These are phyloP conservation scores for Corvus moneduloides DNA, from an alignment of 2,113 vertebrate species.

Conservation along the genomic window DNA sequence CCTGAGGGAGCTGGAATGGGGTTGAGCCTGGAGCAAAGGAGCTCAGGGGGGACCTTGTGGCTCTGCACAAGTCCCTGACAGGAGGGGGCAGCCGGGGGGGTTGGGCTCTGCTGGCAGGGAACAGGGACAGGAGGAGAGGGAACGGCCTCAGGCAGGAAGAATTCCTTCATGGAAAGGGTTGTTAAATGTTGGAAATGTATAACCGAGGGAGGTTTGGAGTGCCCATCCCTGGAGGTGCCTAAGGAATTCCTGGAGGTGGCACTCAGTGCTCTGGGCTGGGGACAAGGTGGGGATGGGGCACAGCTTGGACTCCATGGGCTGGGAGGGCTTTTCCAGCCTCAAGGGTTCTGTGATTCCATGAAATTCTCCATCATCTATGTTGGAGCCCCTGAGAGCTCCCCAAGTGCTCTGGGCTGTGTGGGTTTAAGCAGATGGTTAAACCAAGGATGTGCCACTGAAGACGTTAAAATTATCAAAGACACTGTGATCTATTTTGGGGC, in stretches of 20 bases:
- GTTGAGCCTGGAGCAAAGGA: neutral
- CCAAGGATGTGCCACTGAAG: neutral
- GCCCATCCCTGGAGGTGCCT: neutral
- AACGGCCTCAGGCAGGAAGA: neutral
- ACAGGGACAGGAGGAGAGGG: neutral
- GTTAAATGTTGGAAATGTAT: neutral
- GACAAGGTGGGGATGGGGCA: fast-evolving
- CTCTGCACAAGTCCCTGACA: too few species aligned
- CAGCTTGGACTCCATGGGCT: fast-evolving
- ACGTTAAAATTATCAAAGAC: neutral
- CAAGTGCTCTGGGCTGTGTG: neutral
- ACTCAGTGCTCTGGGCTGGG: neutral
- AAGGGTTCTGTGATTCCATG: neutral
- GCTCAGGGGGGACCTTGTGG: too few species aligned
- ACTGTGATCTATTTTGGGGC: neutral
- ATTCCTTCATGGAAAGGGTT: neutral
- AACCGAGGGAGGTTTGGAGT: neutral
- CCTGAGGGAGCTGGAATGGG: neutral
- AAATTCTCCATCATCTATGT: fast-evolving
- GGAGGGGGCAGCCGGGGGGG: too few species aligned
- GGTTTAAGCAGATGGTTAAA: neutral
- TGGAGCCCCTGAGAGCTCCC: neutral
- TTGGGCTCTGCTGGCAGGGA: neutral
- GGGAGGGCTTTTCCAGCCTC: fast-evolving
- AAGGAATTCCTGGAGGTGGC: fast-evolving